Percentiles rank a stretch among this genome's conserved stretches.
Conservation (phyloP, 2,888 invertebrate genomes). For the Volucella zonaria region DNA sequence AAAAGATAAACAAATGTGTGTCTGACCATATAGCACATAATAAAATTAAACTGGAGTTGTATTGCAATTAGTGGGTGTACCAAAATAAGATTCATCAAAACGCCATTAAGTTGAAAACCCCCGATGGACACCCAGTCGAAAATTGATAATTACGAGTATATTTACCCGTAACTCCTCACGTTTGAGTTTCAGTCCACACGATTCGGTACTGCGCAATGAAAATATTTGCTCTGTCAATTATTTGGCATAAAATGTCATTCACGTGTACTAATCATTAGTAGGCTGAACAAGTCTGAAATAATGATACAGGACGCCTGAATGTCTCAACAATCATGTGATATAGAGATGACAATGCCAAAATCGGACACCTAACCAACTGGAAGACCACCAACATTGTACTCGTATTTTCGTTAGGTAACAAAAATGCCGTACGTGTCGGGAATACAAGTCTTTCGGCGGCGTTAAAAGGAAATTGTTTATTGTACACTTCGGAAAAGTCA, state of each 20-base stretch:
- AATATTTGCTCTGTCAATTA: neutral
- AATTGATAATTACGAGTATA: too few relatives aligned
- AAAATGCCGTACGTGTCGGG: neutral
- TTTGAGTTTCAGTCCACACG: neutral
- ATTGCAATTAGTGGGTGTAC: neutral
- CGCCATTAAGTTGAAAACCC: too few relatives aligned
- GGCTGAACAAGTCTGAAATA: neutral
- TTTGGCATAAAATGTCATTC: neutral
- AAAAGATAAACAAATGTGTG: neutral
- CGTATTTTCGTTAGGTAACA: neutral
- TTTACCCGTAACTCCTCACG: neutral
- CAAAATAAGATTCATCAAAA: neutral
- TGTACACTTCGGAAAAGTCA: neutral
- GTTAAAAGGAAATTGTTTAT: neutral
- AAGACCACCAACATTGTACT: constrained; percentile 44
- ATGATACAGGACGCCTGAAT: constrained; percentile 4
- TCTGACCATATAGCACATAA: neutral
- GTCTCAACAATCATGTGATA: constrained; percentile 38
- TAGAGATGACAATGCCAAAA: constrained; percentile 46
- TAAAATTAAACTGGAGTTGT: neutral
- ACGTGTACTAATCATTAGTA: neutral
- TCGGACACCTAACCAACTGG: constrained; percentile 17
- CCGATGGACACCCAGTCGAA: too few relatives aligned
- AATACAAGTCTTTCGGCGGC: neutral
- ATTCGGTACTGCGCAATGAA: constrained; percentile 1